A percentile compares a stretch with the other conserved stretches of the same genome.
Evolutionary conservation across 1,140 invertebrate species (phyloP).

Genomic region (Bombus consobrinus): DNA sequence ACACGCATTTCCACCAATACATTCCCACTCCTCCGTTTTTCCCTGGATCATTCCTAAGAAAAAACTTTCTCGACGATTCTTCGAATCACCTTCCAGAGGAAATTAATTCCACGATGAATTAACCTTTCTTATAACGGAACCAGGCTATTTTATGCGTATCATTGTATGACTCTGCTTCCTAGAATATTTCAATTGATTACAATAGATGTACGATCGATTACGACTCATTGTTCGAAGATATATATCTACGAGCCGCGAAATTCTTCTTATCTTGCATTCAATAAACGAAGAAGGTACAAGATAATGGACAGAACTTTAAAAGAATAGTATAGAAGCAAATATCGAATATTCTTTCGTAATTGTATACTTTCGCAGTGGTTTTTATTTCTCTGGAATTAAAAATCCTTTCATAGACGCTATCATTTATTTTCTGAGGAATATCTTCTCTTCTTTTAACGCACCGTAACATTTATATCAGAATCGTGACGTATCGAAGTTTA

Average conservation of each 20-base stretch:
- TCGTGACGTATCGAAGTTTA: too few relatives aligned
- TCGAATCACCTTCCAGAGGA: not conserved
- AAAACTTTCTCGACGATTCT: conserved; percentile 6
- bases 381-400: not conserved
- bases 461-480: too few relatives aligned
- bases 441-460: too few relatives aligned
- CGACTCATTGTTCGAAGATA: too few relatives aligned
- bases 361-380: not conserved
- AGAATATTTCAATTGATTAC: not conserved
- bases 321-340: not conserved
- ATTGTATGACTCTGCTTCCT: not conserved
- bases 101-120: not conserved
- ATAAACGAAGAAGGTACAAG: not conserved
- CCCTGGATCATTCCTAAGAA: not conserved
- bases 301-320: not conserved
- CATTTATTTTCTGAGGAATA: too few relatives aligned
- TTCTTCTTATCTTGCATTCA: too few relatives aligned
- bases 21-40: not conserved
- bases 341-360: not conserved
- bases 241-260: too few relatives aligned
- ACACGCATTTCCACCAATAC: conserved; percentile 10
- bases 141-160: too few relatives aligned
- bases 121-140: not conserved
- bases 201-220: not conserved
- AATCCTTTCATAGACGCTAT: too few relatives aligned